These are phyloP conservation scores for Druon quercuslanigerum DNA, from an alignment of 1,140 invertebrate species.

Conservation along the genomic window DNA sequence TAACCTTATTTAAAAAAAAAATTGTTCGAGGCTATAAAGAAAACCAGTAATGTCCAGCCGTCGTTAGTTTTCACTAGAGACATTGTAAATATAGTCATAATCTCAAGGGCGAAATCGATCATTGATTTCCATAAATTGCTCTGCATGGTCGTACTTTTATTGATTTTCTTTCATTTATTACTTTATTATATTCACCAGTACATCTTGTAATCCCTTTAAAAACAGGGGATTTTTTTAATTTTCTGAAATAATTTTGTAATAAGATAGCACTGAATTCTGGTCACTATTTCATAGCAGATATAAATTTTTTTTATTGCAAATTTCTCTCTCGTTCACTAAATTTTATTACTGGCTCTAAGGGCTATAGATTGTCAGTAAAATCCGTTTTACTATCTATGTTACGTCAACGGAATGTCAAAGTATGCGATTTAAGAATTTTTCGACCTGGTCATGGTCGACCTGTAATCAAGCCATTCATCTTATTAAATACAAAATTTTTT, in stretches of 20 bases:
- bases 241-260: neutral
- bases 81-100: neutral
- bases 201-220: slow-evolving; percentile 36
- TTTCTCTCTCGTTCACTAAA: neutral
- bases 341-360: neutral
- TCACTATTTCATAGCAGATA: neutral
- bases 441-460: too few species aligned
- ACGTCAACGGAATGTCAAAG: too few species aligned
- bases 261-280: neutral
- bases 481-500: too few species aligned
- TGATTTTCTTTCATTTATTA: slow-evolving; percentile 46
- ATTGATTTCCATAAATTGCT: slow-evolving; percentile 46
- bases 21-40: neutral
- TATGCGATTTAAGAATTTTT: too few species aligned
- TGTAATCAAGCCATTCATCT: too few species aligned
- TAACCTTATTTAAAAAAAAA: neutral
- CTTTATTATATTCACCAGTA: neutral
- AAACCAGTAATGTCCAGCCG: neutral
- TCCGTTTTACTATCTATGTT: neutral
- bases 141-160: slow-evolving; percentile 40
- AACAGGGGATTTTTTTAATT: neutral
- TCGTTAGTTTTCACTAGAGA: neutral
- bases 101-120: slow-evolving; percentile 41
- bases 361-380: neutral
- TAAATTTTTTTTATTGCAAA: neutral